Base-by-base conservation (phyloP, 2,113 vertebrate species). In the Scomber japonicus region DNA sequence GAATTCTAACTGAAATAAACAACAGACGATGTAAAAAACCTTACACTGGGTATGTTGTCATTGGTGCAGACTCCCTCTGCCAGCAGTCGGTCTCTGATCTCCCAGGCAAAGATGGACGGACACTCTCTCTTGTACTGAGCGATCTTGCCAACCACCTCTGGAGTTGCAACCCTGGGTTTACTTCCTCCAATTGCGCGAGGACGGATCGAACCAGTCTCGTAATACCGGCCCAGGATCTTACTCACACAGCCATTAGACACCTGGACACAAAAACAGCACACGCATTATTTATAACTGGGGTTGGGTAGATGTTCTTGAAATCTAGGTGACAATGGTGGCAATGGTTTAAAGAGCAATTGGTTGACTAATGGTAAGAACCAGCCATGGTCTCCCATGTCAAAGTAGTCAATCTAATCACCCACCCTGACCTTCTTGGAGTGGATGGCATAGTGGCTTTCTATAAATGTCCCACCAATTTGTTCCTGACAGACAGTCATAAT, bases 11-110 rank as follows among this genome's bases (percentile, higher is more conserved):
- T 62, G 17, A 45, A 35, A 71, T 30, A 15, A 83, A 62, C 21
- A 84, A 67, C n/a, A 27, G 12, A 50, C 48, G 64, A 16, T 10
- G 62, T n/a, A 15, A 19, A 3, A 31, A 55, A 85, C 96, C 97
- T 99, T 97, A 99, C 98, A 92, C 98, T 99, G 78, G 98, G 98
- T 95, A 99, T 99, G 84, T 99, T 99, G 94, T 99, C 98, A 94
- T 98, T 99, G 92, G 98, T 98, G 94, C 98, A 99, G 96, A 97
- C 96, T 91, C 97, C 97, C 93, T 99, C 98, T 68, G 98, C 98
- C 84, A 99, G 95, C 94, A 99, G 96, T 91, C 98, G 96, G 96
- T 99, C 98, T 95, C 98, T 96, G 93, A 99, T 99, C 95, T 99
- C 98, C 98, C 98, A 99, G 89, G 98, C 98, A 86, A 99, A 99